Percentiles rank a stretch among this genome's conserved stretches.
Evolutionary conservation across 2,797 vertebrate species (phyloP).

Genomic region (Characodon lateralis): DNA sequence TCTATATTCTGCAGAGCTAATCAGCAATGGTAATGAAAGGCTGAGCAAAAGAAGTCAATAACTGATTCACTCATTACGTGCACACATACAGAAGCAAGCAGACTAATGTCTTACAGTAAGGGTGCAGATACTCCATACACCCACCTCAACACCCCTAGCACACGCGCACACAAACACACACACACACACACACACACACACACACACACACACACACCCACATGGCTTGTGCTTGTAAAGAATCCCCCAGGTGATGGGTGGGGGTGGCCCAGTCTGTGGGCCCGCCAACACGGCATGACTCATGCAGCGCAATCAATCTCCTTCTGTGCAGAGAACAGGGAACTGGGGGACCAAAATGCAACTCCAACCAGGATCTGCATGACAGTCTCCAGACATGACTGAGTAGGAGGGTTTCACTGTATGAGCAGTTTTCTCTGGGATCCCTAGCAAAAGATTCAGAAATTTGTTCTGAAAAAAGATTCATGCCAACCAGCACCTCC

Average conservation of each 20-base stretch:
- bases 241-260: constrained; percentile 60
- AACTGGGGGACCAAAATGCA: constrained; percentile 43
- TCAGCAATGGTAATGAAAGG: constrained; percentile 70
- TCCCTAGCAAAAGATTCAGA: constrained; percentile 20
- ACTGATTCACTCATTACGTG: constrained; percentile 4
- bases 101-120: neutral
- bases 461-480: constrained; percentile 27
- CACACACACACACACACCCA: constrained; percentile 33
- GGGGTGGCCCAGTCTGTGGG: constrained; percentile 43
- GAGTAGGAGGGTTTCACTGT: constrained; percentile 40
- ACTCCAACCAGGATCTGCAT: constrained; percentile 43
- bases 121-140: constrained; percentile 8
- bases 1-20: constrained; percentile 64
- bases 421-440: constrained; percentile 25
- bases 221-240: constrained; percentile 48
- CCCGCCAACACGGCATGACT: constrained; percentile 66
- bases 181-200: neutral
- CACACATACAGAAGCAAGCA: constrained; percentile 13
- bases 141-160: constrained; percentile 15
- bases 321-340: constrained; percentile 46
- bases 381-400: constrained; percentile 45
- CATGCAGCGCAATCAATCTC: constrained; percentile 68
- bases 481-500: constrained; percentile 15
- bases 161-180: no score
- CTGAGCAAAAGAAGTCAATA: constrained; percentile 49